These are phyloP conservation scores for Theocolax elegans DNA, from an alignment of 1,140 invertebrate species.

Conservation along the genomic window DNA sequence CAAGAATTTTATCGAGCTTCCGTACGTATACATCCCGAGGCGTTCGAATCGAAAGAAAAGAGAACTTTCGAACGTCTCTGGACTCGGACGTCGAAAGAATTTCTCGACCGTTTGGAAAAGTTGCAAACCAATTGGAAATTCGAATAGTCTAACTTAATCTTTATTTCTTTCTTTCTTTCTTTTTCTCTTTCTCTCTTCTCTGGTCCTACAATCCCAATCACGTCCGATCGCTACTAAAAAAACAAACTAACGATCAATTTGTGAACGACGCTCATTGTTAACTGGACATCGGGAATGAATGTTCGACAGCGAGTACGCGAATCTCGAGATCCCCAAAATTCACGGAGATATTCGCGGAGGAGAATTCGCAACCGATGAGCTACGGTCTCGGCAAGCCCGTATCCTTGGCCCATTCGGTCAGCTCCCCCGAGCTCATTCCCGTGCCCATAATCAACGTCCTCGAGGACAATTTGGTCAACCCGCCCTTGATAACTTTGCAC, in stretches of 20 bases:
- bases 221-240: constrained; percentile 13
- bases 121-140: no score
- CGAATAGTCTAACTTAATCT: no score
- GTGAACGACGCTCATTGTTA: background rate
- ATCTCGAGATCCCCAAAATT: constrained; percentile 21
- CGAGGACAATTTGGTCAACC: constrained; percentile 34
- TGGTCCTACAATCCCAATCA: constrained; percentile 24
- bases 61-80: constrained; percentile 12
- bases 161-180: constrained; percentile 60
- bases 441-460: constrained; percentile 9
- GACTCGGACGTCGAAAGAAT: background rate
- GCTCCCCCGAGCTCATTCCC: constrained; percentile 61
- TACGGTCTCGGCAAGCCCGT: constrained; percentile 50
- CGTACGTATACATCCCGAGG: background rate
- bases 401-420: constrained; percentile 58
- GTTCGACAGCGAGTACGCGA: constrained; percentile 28
- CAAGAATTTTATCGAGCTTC: no score
- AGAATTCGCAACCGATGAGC: constrained; percentile 10
- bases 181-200: constrained; percentile 41
- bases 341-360: constrained; percentile 15
- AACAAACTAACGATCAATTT: background rate
- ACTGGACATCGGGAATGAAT: no score
- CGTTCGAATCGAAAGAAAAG: constrained; percentile 14
- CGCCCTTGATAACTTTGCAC: constrained; percentile 51
- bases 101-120: no score